phyloP scores from a whole-genome alignment of 2,888 invertebrate genomes.

The Geophilus truncorum region DNA sequence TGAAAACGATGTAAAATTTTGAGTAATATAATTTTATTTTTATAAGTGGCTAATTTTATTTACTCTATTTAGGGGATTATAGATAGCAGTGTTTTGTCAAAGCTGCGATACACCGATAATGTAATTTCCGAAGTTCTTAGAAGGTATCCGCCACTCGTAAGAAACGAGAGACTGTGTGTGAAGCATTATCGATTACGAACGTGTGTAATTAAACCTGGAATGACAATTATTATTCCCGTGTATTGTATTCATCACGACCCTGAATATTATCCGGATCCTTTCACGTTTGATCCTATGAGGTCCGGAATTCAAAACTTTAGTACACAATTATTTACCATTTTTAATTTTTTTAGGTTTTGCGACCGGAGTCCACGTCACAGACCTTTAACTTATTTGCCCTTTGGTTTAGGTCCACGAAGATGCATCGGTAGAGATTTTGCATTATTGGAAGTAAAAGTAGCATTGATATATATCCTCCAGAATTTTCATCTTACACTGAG shows the following conservation, averaged over 20 bases:
- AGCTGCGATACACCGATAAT: neutral
- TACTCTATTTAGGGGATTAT: slow-evolving; percentile 13
- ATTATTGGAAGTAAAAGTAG: neutral
- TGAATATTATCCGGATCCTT: slow-evolving; percentile 28
- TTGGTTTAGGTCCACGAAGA: slow-evolving; percentile 15
- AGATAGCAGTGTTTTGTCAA: neutral
- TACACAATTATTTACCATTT: neutral
- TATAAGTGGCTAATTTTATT: too few relatives aligned
- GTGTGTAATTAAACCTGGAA: neutral
- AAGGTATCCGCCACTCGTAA: slow-evolving; percentile 11
- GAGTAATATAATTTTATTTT: neutral
- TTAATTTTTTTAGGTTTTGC: neutral
- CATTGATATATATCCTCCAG: neutral
- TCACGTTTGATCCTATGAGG: neutral
- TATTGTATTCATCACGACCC: slow-evolving; percentile 27
- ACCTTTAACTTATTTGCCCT: neutral
- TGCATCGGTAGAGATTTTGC: slow-evolving; percentile 8
- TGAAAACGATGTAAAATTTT: neutral
- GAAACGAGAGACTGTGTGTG: slow-evolving; percentile 6
- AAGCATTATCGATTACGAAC: neutral
- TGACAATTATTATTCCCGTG: slow-evolving; percentile 22
- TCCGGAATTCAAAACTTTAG: neutral
- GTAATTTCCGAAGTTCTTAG: neutral
- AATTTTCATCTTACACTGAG: neutral
- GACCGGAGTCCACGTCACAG: neutral